Evolutionary conservation across 2,113 vertebrate genomes (phyloP).

Genomic region (Rhinolophus ferrumequinum): DNA sequence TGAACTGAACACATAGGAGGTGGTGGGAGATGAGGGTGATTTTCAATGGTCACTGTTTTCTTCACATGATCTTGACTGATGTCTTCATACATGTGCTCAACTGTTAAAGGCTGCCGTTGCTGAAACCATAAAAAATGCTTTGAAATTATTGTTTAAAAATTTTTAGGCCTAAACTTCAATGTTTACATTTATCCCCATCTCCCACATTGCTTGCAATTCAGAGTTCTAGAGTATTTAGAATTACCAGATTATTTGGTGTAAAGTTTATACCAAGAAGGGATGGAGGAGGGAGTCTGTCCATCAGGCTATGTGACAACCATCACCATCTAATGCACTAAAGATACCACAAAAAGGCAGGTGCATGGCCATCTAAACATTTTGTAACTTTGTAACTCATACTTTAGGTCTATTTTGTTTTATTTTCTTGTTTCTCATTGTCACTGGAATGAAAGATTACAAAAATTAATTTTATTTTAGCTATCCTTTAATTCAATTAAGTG

Average conservation of each 20-base stretch:
- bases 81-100: conserved; percentile 99
- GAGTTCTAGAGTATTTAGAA: conserved; percentile 48
- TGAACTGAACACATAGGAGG: conserved; percentile 99
- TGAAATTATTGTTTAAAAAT: conserved; percentile 51
- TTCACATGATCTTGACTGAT: conserved; percentile 99
- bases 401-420: not conserved
- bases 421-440: not conserved
- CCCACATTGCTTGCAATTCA: not conserved
- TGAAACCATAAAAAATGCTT: conserved; percentile 75
- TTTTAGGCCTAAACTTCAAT: not conserved
- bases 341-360: not conserved
- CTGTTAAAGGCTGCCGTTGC: conserved; percentile 96
- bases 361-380: conserved; percentile 1
- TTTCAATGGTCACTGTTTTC: conserved; percentile 99
- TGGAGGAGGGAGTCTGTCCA: not conserved
- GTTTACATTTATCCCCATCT: not conserved
- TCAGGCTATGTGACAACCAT: not conserved
- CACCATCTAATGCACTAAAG: not conserved
- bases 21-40: conserved; percentile 97
- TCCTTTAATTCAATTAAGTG: conserved; percentile 27
- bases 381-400: conserved; percentile 10
- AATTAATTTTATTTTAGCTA: conserved; percentile 31
- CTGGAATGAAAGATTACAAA: conserved; percentile 24
- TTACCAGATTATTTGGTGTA: not conserved
- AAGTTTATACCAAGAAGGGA: not conserved